Base-by-base conservation (phyloP, 2,113 vertebrate genomes). In the Catharus bicknelli region DNA sequence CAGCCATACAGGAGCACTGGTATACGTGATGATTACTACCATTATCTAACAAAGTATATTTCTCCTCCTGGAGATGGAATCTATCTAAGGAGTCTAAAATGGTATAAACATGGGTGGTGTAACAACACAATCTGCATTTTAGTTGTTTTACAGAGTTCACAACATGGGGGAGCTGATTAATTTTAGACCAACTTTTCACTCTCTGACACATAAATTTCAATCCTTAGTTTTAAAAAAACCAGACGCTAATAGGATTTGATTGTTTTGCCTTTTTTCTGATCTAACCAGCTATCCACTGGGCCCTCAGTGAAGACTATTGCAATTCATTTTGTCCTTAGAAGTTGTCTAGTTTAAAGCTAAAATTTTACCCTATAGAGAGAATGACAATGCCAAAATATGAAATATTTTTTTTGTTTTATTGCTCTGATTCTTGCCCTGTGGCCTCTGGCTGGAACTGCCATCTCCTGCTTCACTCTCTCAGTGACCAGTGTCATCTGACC, bases 51-150 rank as follows among this genome's bases (percentile, higher is more conserved):
- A 63, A 26, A 79, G 13, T 67, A 21, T 86, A 96, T 86, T 87
- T 88, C 75, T 94, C 67, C 78, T 96, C 40, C 87, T 74, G 75
- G 90, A 86, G 38, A 74, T 3, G 10, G 50, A 90, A 81, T 91
- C 68, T 80, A 57, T 42, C 38, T 70, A 74, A 87, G 0, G 0
- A 86, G 22, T 77, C n/a, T 92, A 40, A 94, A 91, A 77, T 21
- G 17, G 7, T 70, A 51, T 36, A 80, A 95, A 90, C 59, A 76
- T 34, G 19, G 30, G n/a, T 36, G 47, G 40, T 18, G 10, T 45
- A 94, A 83, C 55, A 88, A n/a, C 15, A 13, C 22, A 80, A 11
- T 83, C 62, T 26, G 3, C 19, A 40, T 59, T 90, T 93, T 57
- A 63, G 14, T n/a, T 69, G 14, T 14, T 83, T 61, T 36, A 19